Conservation (phyloP, 2,888 invertebrate genomes). For the Heterodera filipjevi region DNA sequence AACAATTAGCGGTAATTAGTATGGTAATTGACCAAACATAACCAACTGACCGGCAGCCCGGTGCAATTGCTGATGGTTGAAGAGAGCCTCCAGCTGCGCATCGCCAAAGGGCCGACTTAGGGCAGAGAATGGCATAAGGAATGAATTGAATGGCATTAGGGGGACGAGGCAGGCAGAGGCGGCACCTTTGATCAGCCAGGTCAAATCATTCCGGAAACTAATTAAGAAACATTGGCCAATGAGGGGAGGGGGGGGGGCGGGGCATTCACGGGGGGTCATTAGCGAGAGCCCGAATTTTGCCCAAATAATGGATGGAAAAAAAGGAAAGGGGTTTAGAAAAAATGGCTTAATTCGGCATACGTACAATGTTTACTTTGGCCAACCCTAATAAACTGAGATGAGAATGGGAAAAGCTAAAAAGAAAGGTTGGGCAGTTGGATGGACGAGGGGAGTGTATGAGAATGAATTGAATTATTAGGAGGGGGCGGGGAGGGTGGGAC, state of each 20-base stretch:
- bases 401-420: background rate
- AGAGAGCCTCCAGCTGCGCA: constrained; percentile 41
- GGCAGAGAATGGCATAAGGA: constrained; percentile 26
- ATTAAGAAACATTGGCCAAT: no score
- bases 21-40: constrained; percentile 28
- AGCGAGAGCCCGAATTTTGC: no score
- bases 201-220: background rate
- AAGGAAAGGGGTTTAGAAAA: no score
- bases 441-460: background rate
- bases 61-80: constrained; percentile 40
- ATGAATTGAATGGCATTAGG: constrained; percentile 1
- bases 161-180: background rate
- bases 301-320: no score
- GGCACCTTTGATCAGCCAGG: background rate
- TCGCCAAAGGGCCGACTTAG: constrained; percentile 46
- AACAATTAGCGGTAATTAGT: background rate
- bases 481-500: no score
- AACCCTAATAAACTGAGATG: background rate
- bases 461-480: background rate
- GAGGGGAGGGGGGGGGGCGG: no score
- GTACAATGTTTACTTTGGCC: no score
- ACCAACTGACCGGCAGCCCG: constrained; percentile 34
- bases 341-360: no score
- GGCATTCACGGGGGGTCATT: no score
- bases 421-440: background rate